Percentiles rank a stretch among this genome's conserved stretches.
phyloP scores from a whole-genome alignment of 2,888 invertebrate genomes.

The Dicyrtomina minuta region DNA sequence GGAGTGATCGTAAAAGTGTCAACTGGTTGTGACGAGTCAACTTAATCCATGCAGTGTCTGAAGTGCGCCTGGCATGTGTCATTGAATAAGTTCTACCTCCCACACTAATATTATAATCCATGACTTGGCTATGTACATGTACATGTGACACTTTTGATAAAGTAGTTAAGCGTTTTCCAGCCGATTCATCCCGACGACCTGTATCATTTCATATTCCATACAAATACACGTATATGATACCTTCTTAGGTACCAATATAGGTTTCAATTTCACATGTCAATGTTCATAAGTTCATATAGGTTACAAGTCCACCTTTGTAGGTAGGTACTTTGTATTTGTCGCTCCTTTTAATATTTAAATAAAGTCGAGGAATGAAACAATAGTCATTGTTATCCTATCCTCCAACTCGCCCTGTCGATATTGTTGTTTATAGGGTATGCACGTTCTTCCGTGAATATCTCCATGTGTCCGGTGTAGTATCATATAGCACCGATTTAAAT shows the following conservation, averaged over 20 bases:
- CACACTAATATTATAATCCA: conserved; percentile 10
- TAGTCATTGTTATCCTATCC: conserved; percentile 33
- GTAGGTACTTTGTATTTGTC: not conserved
- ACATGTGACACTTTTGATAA: conserved; percentile 19
- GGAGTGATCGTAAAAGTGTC: conserved; percentile 23
- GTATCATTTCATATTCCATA: not conserved
- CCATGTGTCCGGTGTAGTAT: too few species aligned
- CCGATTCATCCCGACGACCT: not conserved
- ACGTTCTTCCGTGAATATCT: not conserved
- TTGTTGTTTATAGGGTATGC: not conserved
- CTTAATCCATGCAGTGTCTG: conserved; percentile 14
- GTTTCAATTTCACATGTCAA: too few species aligned
- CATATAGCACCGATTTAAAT: too few species aligned
- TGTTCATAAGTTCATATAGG: not conserved
- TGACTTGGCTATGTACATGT: conserved; percentile 1
- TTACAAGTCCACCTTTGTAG: too few species aligned
- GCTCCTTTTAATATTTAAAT: conserved; percentile 18
- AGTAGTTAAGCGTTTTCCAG: not conserved
- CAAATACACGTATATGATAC: not conserved
- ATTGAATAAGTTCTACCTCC: conserved; percentile 15
- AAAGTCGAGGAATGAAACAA: conserved; percentile 28
- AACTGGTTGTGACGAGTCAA: conserved; percentile 15
- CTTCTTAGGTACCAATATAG: too few species aligned
- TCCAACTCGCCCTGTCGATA: not conserved
- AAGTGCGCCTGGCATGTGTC: conserved; percentile 8